A percentile compares a stretch with the other conserved stretches of the same genome.
These are phyloP conservation scores for Raphicerus campestris DNA, from an alignment of 2,113 vertebrate genomes.

Conservation along the genomic window DNA sequence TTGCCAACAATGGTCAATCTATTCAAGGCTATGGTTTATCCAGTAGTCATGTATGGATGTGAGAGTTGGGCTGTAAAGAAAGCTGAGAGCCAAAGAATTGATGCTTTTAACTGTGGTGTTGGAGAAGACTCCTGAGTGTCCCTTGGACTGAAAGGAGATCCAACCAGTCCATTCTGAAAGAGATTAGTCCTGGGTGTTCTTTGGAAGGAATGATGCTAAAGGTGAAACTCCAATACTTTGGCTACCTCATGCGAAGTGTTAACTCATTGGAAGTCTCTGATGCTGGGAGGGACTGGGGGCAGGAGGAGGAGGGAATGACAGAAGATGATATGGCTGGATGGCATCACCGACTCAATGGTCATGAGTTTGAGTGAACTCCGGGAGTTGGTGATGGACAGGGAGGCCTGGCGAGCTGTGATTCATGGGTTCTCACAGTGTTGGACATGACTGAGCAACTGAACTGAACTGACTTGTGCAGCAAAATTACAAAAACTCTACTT, in stretches of 20 bases:
- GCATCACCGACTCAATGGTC: not conserved
- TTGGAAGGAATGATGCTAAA: not conserved
- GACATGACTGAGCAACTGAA: too few species aligned
- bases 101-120: not conserved
- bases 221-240: not conserved
- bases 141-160: not conserved
- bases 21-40: not conserved
- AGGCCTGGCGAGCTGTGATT: not conserved
- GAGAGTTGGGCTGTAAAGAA: not conserved
- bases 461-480: not conserved
- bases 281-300: not conserved
- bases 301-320: not conserved
- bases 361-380: accelerated
- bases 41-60: not conserved
- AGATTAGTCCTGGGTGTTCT: not conserved
- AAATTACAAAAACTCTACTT: not conserved
- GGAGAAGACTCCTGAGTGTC: not conserved
- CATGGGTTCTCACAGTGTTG: too few species aligned
- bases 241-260: accelerated
- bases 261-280: not conserved
- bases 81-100: accelerated
- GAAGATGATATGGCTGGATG: not conserved
- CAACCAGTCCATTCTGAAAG: not conserved
- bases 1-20: not conserved
- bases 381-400: not conserved